Evolutionary conservation across 2,797 vertebrate species (phyloP).

Genomic region (Lemur catta): DNA sequence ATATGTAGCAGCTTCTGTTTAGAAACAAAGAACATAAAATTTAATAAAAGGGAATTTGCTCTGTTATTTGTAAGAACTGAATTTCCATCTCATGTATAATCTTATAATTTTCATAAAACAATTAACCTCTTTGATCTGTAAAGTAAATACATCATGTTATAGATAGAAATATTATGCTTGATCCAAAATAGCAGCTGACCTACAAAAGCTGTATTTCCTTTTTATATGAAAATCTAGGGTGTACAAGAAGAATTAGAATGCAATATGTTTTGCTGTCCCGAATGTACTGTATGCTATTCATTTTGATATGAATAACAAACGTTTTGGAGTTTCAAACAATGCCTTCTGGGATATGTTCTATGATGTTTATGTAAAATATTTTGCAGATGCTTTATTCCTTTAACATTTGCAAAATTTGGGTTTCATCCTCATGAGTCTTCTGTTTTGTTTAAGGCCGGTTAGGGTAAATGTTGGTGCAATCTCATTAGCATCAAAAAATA

Average conservation of each 20-base stretch:
- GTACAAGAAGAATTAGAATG: background rate
- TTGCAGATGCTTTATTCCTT: constrained; percentile 82
- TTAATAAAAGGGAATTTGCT: constrained; percentile 9
- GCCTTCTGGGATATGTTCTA: constrained; percentile 68
- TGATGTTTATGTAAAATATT: constrained; percentile 70
- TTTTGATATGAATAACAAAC: constrained; percentile 63
- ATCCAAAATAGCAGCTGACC: constrained; percentile 14
- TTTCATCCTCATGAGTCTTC: constrained; percentile 78
- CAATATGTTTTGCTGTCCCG: constrained; percentile 12
- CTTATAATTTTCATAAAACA: constrained; percentile 4
- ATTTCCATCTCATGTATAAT: background rate
- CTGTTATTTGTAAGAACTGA: background rate
- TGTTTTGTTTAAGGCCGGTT: constrained; percentile 82
- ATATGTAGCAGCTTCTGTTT: background rate
- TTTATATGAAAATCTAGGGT: constrained; percentile 37
- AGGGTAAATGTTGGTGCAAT: constrained; percentile 85
- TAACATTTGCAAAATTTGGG: constrained; percentile 86
- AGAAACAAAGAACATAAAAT: background rate
- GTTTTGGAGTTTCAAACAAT: constrained; percentile 63
- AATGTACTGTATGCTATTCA: constrained; percentile 30
- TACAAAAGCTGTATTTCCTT: constrained; percentile 28
- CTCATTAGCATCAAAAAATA: constrained; percentile 84
- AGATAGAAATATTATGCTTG: constrained; percentile 19
- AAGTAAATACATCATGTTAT: constrained; percentile 47
- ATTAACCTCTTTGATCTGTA: constrained; percentile 48